Evolutionary conservation across 2,888 invertebrate genomes (phyloP).

Genomic region (Carabus problematicus): DNA sequence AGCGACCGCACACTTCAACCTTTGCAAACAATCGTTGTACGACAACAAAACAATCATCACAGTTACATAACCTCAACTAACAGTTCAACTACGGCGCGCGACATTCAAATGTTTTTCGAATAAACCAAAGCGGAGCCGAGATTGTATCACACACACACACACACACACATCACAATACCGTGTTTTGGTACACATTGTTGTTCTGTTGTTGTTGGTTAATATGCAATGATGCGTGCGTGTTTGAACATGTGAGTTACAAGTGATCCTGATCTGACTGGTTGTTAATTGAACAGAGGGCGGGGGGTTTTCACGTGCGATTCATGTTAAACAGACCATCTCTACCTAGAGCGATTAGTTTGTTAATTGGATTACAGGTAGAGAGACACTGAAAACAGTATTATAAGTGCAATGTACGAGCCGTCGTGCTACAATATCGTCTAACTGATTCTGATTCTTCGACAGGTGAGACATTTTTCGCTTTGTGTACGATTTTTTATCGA

Average conservation of each 20-base stretch:
- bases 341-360: background rate
- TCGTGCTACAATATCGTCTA: background rate
- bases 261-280: no score
- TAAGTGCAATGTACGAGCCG: constrained; percentile 18
- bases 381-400: constrained; percentile 11
- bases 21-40: no score
- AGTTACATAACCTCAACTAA: constrained; percentile 2
- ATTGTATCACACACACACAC: background rate
- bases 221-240: no score
- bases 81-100: background rate
- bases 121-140: background rate
- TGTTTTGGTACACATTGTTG: no score
- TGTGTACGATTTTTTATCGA: constrained; percentile 17
- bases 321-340: background rate
- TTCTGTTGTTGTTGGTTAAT: no score
- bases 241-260: no score
- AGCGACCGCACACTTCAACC: background rate
- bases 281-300: no score
- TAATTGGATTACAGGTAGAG: constrained; percentile 13
- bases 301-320: no score
- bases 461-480: constrained; percentile 22
- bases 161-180: no score
- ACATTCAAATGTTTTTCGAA: background rate
- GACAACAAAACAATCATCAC: background rate
- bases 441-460: constrained; percentile 23